These are phyloP conservation scores for Nannobrachium achirus DNA, from an alignment of 2,113 vertebrate species.

Conservation along the genomic window DNA sequence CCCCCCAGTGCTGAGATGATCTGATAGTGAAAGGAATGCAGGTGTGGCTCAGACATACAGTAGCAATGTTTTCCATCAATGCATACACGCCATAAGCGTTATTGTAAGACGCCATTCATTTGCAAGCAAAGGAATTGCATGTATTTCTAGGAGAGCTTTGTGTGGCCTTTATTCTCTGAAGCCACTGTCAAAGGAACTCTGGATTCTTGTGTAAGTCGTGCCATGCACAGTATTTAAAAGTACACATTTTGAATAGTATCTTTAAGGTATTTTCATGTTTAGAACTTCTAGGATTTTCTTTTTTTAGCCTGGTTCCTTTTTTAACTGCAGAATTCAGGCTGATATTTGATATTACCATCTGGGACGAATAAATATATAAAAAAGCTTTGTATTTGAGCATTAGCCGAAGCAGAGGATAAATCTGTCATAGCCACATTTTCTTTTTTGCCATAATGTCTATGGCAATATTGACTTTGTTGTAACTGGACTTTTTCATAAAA, in stretches of 20 bases:
- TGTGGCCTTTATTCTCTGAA: not conserved
- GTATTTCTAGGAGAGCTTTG: slow-evolving; percentile 6
- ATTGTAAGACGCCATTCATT: not conserved
- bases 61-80: not conserved
- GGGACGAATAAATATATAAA: not conserved
- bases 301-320: not conserved
- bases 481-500: no score
- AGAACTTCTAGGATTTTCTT: not conserved
- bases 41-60: slow-evolving; percentile 23
- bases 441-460: slow-evolving; percentile 1
- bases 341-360: slow-evolving; percentile 14
- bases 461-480: not conserved
- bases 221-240: no score
- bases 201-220: no score
- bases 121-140: not conserved
- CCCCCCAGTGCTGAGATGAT: slow-evolving; percentile 22
- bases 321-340: not conserved
- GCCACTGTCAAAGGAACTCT: no score
- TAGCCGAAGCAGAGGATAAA: not conserved
- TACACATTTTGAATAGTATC: no score
- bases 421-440: not conserved
- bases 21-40: slow-evolving; percentile 45
- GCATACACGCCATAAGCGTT: not conserved
- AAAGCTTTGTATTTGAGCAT: slow-evolving; percentile 4
- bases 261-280: no score